Conservation (phyloP, 2,888 invertebrate genomes). For the Tinea semifulvella region DNA sequence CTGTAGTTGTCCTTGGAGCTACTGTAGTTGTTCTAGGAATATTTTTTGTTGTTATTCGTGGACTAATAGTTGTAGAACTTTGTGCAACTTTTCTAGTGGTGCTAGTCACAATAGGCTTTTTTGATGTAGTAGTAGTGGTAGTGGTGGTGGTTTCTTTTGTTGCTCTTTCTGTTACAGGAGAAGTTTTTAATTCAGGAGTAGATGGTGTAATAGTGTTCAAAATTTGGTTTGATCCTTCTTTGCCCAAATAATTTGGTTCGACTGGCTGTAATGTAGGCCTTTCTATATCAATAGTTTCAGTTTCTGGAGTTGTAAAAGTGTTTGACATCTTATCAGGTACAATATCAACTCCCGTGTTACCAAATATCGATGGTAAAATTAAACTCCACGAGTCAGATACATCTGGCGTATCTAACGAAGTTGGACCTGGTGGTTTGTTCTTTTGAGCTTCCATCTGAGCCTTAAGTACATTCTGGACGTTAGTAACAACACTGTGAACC, state of each 20-base stretch:
- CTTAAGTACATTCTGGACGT: conserved; percentile 84
- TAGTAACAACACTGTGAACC: conserved; percentile 82
- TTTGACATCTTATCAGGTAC: conserved; percentile 59
- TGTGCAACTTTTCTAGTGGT: conserved; percentile 19
- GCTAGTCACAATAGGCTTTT: conserved; percentile 23
- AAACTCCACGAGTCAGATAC: conserved; percentile 82
- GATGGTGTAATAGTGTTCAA: conserved; percentile 16
- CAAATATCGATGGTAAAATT: conserved; percentile 82
- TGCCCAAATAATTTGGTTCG: conserved; percentile 34
- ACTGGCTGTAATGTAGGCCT: conserved; percentile 25
- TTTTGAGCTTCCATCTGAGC: conserved; percentile 76
- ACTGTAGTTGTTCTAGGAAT: conserved; percentile 18
- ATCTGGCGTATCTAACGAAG: conserved; percentile 74
- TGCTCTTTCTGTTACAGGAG: background rate
- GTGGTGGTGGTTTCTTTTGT: conserved; percentile 20
- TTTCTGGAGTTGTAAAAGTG: conserved; percentile 47
- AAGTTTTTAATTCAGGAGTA: background rate
- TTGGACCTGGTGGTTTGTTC: conserved; percentile 48
- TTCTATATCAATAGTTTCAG: conserved; percentile 45
- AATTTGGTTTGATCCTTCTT: conserved; percentile 37
- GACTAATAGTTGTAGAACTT: conserved; percentile 18
- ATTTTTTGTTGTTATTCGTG: conserved; percentile 18
- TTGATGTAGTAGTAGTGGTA: conserved; percentile 22
- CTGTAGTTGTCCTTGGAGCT: conserved; percentile 19
- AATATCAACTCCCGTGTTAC: conserved; percentile 72